Percentiles rank a stretch among this genome's conserved stretches.
Evolutionary conservation across 2,888 invertebrate species (phyloP).

Genomic region (Euplagia quadripunctaria): DNA sequence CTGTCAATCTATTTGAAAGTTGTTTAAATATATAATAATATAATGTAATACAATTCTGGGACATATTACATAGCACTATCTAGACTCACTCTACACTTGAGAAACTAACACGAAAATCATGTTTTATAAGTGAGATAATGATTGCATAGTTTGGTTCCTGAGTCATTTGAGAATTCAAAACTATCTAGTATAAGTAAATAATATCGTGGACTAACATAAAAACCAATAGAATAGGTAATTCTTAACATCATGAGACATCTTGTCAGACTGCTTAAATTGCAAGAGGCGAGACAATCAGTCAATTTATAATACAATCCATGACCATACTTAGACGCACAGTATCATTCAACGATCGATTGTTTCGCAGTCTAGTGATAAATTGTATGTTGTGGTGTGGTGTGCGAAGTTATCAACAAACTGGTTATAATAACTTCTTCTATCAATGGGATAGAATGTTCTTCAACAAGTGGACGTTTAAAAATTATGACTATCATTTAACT

Average conservation of each 20-base stretch:
- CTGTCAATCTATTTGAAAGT: no score
- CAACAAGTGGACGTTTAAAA: conserved; percentile 30
- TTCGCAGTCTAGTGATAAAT: conserved; percentile 22
- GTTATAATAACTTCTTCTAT: conserved; percentile 19
- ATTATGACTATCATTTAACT: conserved; percentile 12
- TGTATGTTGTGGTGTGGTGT: no score
- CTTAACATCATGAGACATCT: background rate
- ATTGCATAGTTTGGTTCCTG: background rate
- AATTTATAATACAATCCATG: conserved; percentile 12
- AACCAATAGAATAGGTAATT: background rate
- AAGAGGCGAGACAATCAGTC: conserved; percentile 3
- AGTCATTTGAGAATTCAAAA: no score
- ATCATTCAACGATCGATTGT: conserved; percentile 27
- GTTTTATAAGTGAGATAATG: background rate
- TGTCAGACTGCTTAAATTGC: conserved; percentile 6
- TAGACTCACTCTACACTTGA: background rate
- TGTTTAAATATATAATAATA: no score
- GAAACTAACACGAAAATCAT: background rate
- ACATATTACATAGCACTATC: no score
- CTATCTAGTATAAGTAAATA: background rate
- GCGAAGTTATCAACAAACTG: conserved; percentile 25
- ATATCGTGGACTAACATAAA: background rate
- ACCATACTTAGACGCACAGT: conserved; percentile 17
- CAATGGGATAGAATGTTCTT: conserved; percentile 19
- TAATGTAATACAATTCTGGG: no score